Evolutionary conservation across 2,113 vertebrate species (phyloP).

Genomic region (Carassius carassius): DNA sequence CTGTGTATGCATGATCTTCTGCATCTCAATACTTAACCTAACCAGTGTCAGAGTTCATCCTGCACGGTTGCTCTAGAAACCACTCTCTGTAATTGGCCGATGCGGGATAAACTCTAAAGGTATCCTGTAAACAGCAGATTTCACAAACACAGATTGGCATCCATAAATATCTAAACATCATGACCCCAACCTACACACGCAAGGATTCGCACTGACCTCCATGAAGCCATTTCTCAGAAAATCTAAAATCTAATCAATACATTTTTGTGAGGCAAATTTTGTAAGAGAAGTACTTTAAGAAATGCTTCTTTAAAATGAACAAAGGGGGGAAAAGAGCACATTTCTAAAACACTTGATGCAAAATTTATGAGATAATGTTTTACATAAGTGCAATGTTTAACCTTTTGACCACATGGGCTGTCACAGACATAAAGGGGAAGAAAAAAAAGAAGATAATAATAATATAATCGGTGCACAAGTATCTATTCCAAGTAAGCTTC

Average conservation of each 20-base stretch:
- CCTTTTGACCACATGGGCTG: neutral
- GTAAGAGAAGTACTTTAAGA: neutral
- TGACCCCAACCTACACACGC: neutral
- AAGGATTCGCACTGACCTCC: neutral
- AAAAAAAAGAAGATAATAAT: neutral
- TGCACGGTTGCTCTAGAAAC: neutral
- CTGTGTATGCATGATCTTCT: constrained; percentile 13
- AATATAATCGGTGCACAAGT: neutral
- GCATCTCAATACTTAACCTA: constrained; percentile 2
- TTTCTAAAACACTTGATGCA: neutral
- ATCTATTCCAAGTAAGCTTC: neutral
- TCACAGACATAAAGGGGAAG: neutral
- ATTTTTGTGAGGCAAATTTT: neutral
- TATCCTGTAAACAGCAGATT: neutral
- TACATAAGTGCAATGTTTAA: neutral
- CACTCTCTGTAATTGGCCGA: constrained; percentile 44
- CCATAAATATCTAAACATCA: neutral
- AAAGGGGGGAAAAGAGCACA: neutral
- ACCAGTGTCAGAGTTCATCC: constrained; percentile 14
- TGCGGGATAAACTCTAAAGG: neutral
- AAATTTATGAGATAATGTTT: neutral
- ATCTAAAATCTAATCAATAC: neutral
- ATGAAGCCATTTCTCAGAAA: neutral
- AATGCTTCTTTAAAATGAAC: neutral
- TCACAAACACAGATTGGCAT: constrained; percentile 4